Base-by-base conservation (phyloP, 1,140 invertebrate species). In the Ceratina calcarata region DNA sequence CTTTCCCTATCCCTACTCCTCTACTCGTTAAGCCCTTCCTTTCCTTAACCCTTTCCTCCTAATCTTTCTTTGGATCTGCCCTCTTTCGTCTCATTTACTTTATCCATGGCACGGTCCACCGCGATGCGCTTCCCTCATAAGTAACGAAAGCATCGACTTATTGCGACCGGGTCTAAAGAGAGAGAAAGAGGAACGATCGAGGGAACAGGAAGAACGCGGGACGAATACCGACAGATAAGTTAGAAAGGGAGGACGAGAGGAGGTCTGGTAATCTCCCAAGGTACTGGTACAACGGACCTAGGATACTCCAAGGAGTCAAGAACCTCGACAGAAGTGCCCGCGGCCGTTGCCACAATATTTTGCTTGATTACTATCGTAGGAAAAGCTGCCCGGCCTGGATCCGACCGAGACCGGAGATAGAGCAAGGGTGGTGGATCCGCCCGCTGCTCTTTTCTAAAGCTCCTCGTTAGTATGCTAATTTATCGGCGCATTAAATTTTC, bases 381-480 rank as follows among this genome's bases (percentile, higher is more conserved):
- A 88, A 90, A 91, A 89, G 88, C 87, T 81, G 82, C 73, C 78
- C 70, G 77, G 80, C 69, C 81, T 45, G 37, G 81, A 86, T 66
- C 84, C 51, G 67, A 64, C 78, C 64, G 55, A 20, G 55, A 27
- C 73, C 57, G 74, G 64, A 61, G 77, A n/a, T n/a, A 16, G 15
- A 68, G 78, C 22, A 70, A 37, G 12, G 67, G 57, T 66, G 66
- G 37, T 51, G 78, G 66, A 81, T 81, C 79, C 67, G 4, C 72
- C 27, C 60, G 60, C 66, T 65, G 13, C 65, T 69, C 71, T 71
- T 60, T 57, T 61, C 68, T 67, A 64, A 51, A 58, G 58, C 69
- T 82, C 84, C 90, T 92, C 89, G 89, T 92, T 92, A 92, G 89
- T 88, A 91, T 91, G 89, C 86, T 91, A 90, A 92, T 92, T 92